Evolutionary conservation across 2,888 invertebrate genomes (phyloP), one percentile per base, ranked within the genome.

Genomic region (Catotricha subobsoleta): DNA sequence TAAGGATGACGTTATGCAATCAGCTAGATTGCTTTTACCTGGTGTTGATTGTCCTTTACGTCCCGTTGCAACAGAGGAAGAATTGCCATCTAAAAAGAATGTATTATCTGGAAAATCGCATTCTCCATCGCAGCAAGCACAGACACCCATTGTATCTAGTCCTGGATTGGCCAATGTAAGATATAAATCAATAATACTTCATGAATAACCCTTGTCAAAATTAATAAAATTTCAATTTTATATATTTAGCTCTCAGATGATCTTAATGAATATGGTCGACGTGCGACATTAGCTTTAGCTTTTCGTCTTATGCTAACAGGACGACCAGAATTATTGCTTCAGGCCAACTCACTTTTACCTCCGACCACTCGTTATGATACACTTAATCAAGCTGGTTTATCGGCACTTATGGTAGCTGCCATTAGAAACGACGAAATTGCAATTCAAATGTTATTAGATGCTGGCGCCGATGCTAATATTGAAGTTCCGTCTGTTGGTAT

Each of bases 1-100:
- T 59, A 76, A 79, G 38, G 87, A 88, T 55, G 90, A 90, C 57
- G 76, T 90, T 21, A 72, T 81, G 71, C 90, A 90, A 64, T 84
- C 90, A 0, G 88, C 90, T 0, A 61, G 88, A 6, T 60, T 91
- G 35, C 66, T 91, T 31, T 64, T 91, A 41, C 90, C 90, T 2
- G 86, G 87, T 16, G 84, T 88, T 0, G 90, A 90, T 62, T 88
- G 86, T 57, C 88, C 90, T 12, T 78, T 84, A 2, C 62, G 88
- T 34, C 72, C 80, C 2, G 68, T 82, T 50, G 77, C 78, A 1
- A 56, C 56, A 13, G 68, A 68, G 41, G 69, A 69, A 50, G 68
- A 68, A 42, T 53, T 69, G 40, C 63, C 68, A 21, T 55, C 59
- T 3, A 62, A 62, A 45, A 58, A 55, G 49, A 54, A 53, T 18